Conservation (phyloP, 2,888 invertebrate genomes). For the Eilema caniola region DNA sequence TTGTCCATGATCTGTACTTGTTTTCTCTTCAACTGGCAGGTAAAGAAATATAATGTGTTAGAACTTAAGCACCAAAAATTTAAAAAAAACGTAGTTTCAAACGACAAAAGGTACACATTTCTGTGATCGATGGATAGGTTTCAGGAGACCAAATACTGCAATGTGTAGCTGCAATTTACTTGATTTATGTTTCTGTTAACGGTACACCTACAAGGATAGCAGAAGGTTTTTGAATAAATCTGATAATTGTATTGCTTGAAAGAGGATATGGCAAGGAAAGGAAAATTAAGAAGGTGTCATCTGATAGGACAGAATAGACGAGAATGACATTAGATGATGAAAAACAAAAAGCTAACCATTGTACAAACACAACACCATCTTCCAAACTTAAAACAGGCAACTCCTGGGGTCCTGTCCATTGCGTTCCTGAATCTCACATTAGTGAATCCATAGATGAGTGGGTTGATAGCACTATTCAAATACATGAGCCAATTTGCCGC, state of each 20-base stretch:
- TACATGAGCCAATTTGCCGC: slow-evolving; percentile 90
- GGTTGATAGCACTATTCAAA: slow-evolving; percentile 91
- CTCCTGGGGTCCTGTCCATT: slow-evolving; percentile 85
- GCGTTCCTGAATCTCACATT: slow-evolving; percentile 90
- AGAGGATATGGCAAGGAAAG: background rate
- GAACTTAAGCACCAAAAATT: background rate
- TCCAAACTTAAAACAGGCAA: slow-evolving; percentile 80
- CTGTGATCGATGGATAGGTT: too few relatives aligned
- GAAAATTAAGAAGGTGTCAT: background rate
- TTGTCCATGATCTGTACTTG: slow-evolving; percentile 60
- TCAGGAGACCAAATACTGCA: too few relatives aligned
- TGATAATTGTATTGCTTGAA: background rate
- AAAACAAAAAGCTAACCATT: slow-evolving; percentile 53
- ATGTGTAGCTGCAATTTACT: background rate
- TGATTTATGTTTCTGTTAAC: too few relatives aligned
- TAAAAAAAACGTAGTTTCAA: too few relatives aligned
- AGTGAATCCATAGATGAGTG: slow-evolving; percentile 92
- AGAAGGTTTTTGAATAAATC: too few relatives aligned
- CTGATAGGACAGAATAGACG: background rate
- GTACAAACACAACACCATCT: slow-evolving; percentile 77
- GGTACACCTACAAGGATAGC: too few relatives aligned
- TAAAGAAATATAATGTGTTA: background rate
- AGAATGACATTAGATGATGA: background rate
- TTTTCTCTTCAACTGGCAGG: slow-evolving; percentile 65
- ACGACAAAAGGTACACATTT: too few relatives aligned